Evolutionary conservation across 1,140 invertebrate species (phyloP).

Genomic region (Xylocopa sonorina): DNA sequence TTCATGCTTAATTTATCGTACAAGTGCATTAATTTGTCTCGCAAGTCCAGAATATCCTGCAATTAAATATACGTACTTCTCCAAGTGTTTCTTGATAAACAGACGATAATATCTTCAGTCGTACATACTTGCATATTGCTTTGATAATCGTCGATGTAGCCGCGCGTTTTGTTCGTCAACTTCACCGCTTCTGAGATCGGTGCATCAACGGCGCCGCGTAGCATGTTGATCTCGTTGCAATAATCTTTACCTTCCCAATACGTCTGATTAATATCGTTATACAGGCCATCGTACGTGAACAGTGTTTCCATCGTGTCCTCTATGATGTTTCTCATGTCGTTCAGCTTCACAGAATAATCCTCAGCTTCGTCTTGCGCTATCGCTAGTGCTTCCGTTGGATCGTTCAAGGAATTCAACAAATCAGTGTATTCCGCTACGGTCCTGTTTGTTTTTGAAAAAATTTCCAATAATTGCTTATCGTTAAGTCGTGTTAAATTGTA

Average conservation of each 20-base stretch:
- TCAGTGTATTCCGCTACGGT: conserved; percentile 70
- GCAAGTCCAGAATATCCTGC: conserved; percentile 73
- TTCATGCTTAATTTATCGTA: conserved; percentile 82
- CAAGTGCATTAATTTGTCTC: conserved; percentile 74
- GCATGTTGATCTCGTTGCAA: conserved; percentile 61
- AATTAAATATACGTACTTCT: not conserved
- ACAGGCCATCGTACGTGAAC: conserved; percentile 75
- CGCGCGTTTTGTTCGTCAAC: conserved; percentile 70
- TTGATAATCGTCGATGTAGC: conserved; percentile 71
- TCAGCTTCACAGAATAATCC: conserved; percentile 73
- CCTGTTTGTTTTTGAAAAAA: conserved; percentile 46
- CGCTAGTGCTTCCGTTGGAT: conserved; percentile 76
- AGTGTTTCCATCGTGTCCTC: conserved; percentile 75
- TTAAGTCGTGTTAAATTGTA: too few species aligned
- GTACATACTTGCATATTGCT: conserved; percentile 76
- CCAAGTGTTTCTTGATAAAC: not conserved
- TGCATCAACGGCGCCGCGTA: conserved; percentile 62
- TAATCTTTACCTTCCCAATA: conserved; percentile 59
- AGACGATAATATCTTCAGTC: not conserved
- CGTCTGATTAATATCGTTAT: conserved; percentile 73
- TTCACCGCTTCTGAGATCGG: conserved; percentile 69
- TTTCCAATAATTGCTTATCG: not conserved
- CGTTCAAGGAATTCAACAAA: conserved; percentile 79
- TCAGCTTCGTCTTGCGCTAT: conserved; percentile 71
- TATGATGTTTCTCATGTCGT: conserved; percentile 70